Conservation (phyloP, 2,797 vertebrate species). For the Myotis myotis region DNA sequence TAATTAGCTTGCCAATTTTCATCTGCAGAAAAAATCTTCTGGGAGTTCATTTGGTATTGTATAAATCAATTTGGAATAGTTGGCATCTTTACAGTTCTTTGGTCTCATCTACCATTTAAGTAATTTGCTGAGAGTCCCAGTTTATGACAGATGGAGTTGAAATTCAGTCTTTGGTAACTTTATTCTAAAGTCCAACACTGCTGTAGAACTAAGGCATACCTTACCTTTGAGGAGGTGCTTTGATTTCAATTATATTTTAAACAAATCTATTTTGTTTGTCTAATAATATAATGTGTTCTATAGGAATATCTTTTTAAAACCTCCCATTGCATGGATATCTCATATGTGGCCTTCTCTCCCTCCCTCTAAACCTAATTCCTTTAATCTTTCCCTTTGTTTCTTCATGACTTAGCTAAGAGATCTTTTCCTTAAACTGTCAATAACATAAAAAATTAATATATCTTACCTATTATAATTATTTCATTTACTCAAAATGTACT, state of each 20-base stretch:
- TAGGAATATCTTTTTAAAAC: background rate
- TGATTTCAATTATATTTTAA: slow-evolving; percentile 41
- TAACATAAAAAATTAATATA: slow-evolving; percentile 39
- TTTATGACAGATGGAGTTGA: background rate
- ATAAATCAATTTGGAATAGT: slow-evolving; percentile 23
- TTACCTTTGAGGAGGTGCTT: slow-evolving; percentile 25
- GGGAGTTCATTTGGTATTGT: background rate
- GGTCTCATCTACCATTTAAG: background rate
- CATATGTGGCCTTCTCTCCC: background rate
- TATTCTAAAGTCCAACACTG: background rate
- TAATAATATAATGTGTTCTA: background rate
- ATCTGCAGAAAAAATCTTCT: background rate
- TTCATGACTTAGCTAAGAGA: background rate
- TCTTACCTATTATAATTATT: slow-evolving; percentile 42
- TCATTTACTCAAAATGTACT: slow-evolving; percentile 24
- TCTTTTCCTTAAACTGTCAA: slow-evolving; percentile 12
- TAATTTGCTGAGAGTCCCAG: background rate
- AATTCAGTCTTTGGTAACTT: background rate
- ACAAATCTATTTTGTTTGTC: background rate
- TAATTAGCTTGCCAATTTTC: background rate
- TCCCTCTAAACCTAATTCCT: background rate
- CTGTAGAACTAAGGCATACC: background rate
- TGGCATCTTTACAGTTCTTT: slow-evolving; percentile 13
- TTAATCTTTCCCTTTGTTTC: background rate
- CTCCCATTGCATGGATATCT: background rate